Base-by-base conservation (phyloP, 1,140 invertebrate species). In the Muscidifurax raptorellus region DNA sequence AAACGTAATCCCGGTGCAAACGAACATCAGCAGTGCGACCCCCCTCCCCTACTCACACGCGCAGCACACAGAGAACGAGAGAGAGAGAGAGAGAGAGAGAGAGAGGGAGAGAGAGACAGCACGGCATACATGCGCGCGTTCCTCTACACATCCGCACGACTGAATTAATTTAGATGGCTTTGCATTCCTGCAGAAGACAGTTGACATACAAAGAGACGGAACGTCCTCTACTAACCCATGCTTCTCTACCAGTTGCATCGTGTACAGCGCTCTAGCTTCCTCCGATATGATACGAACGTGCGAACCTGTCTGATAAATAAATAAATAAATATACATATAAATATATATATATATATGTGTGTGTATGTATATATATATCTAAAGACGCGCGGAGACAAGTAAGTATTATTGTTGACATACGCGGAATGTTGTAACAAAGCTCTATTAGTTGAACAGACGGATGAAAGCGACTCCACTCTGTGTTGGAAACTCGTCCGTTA, bases 161-260 rank as follows among this genome's bases (percentile, higher is more conserved):
- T 66, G 78, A 85, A 85, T 85, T 85, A 85, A 81, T 85, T 85
- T 69, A 69, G 36, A 81, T 22, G 78, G 69, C 78, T 67, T 75
- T 36, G 36, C 40, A 74, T 76, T 76, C 59, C 71, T 85, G 79
- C 79, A 69, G 32, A 77, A 64, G 83, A 77, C 83, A 85, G 83
- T 81, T 85, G 83, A 85, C 78, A 77, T 69, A 30, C 72, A 81
- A 69, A 76, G 69, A 75, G 69, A 80, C 32, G 67, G 78, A 80
- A 67, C 27, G 78, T 44, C 30, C 59, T 66, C 77, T 66, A 15
- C 28, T 1, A 22, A 1, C 5, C 9, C 27, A 10, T 27, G 30
- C 22, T 4, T 10, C 28, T 78, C n/a, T 28, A 81, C 79, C 67
- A 59, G 80, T 59, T 28, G 80, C 69, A 82, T 82, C 75, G 80